phyloP scores from a whole-genome alignment of 2,888 invertebrate species.

The Dichetophora obliterata region DNA sequence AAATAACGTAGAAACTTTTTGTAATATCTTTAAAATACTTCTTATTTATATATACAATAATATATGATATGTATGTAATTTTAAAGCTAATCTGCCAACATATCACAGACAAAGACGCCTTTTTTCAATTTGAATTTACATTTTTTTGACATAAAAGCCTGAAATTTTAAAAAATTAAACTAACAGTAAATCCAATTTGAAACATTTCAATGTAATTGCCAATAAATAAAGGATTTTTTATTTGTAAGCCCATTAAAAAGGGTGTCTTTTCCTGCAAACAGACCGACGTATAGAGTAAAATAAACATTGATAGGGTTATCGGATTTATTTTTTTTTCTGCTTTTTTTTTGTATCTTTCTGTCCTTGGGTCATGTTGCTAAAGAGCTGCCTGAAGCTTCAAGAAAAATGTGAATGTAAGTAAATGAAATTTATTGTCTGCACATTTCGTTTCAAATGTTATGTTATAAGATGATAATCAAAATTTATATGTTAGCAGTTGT shows the following conservation, averaged over 20 bases:
- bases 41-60: no score
- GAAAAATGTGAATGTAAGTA: constrained; percentile 9
- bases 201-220: constrained; percentile 44
- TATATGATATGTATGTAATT: no score
- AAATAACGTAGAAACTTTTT: no score
- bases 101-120: neutral
- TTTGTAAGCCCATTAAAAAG: no score
- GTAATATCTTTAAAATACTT: no score
- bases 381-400: neutral
- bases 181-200: constrained; percentile 41
- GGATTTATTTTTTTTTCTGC: no score
- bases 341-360: no score
- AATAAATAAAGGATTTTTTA: constrained; percentile 42
- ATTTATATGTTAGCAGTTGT: constrained; percentile 36
- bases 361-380: neutral
- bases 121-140: constrained; percentile 24
- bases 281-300: no score
- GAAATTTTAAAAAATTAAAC: constrained; percentile 15
- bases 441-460: constrained; percentile 13
- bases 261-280: no score
- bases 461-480: constrained; percentile 22
- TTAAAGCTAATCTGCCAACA: no score
- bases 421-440: constrained; percentile 26
- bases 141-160: constrained; percentile 23
- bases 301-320: no score